Evolutionary conservation across 1,140 invertebrate genomes (phyloP).

Genomic region (Episyrphus balteatus): DNA sequence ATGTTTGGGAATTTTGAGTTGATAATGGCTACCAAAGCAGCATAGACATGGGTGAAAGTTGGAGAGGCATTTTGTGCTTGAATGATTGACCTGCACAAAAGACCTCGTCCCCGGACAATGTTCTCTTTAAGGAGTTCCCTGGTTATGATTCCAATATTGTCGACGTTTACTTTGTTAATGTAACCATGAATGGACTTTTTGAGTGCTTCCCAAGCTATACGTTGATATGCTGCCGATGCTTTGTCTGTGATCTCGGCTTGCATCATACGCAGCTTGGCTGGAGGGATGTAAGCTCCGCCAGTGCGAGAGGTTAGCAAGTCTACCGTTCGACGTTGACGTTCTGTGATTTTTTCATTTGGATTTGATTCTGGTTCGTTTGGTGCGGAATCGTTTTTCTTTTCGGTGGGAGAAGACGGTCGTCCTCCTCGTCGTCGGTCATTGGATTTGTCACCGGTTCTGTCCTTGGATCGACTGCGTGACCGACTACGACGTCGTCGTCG

Average conservation of each 20-base stretch:
- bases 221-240: slow-evolving; percentile 81
- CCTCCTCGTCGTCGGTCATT: slow-evolving; percentile 23
- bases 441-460: slow-evolving; percentile 8
- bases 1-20: slow-evolving; percentile 98
- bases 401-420: slow-evolving; percentile 9
- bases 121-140: slow-evolving; percentile 90
- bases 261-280: slow-evolving; percentile 88
- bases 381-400: background rate
- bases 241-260: slow-evolving; percentile 92
- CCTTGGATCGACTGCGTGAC: too few relatives aligned
- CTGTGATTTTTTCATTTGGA: slow-evolving; percentile 26
- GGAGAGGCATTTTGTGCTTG: slow-evolving; percentile 94
- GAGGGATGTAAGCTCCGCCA: slow-evolving; percentile 97
- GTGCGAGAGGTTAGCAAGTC: slow-evolving; percentile 75
- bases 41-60: slow-evolving; percentile 96
- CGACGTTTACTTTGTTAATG: slow-evolving; percentile 96
- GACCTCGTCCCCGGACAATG: slow-evolving; percentile 85
- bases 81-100: slow-evolving; percentile 85
- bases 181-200: slow-evolving; percentile 99
- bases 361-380: slow-evolving; percentile 16
- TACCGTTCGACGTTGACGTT: slow-evolving; percentile 36
- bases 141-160: slow-evolving; percentile 89
- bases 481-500: slow-evolving; percentile 15
- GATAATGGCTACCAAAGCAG: slow-evolving; percentile 84
- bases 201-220: slow-evolving; percentile 95